Evolutionary conservation across 2,797 vertebrate genomes (phyloP), one percentile per base, ranked within the genome.

Genomic region (Chiropotes sagulatus): DNA sequence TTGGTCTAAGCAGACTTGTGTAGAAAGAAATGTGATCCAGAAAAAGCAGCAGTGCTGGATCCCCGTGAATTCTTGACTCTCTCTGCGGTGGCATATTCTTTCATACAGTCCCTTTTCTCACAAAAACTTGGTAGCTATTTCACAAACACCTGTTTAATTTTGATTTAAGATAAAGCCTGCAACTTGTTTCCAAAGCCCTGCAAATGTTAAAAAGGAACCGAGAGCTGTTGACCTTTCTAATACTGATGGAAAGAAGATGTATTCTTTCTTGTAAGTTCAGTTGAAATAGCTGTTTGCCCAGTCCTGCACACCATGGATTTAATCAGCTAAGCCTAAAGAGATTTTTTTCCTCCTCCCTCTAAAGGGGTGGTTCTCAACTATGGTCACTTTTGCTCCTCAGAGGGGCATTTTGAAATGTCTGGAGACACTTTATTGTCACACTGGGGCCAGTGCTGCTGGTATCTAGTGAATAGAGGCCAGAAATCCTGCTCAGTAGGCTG

Each of bases 71-170:
- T 93, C 78, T 72, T n/a, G 50, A 26, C 22, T 93, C 44, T 7
- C 39, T 61, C 13, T 54, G 6, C 52, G 33, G 30, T 36, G 79
- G 36, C 81, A 41, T 85, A n/a, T 13, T 75, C 82, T 96, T 57
- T 81, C 20, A 61, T 15, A 72, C 0, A 64, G 76, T 54, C 41
- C 33, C 61, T 94, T 88, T 41, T 48, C 75, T 94, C 80, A 67
- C 75, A 92, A 46, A 41, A 81, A 28, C 73, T 90, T 52, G 87
- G 70, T 48, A 39, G 33, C 70, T 89, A 54, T 83, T 95, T 94
- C 92, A 73, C 78, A 95, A 96, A 95, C 39, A 76, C 57, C 61
- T 90, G 41, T 52, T 92, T 73, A 44, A 73, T 94, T 84, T 93
- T 73, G 92, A 92, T 61, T 80, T 90, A 85, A 57, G 79, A 36